These are phyloP conservation scores for Adelges cooleyi DNA, from an alignment of 1,140 invertebrate genomes.

Conservation along the genomic window DNA sequence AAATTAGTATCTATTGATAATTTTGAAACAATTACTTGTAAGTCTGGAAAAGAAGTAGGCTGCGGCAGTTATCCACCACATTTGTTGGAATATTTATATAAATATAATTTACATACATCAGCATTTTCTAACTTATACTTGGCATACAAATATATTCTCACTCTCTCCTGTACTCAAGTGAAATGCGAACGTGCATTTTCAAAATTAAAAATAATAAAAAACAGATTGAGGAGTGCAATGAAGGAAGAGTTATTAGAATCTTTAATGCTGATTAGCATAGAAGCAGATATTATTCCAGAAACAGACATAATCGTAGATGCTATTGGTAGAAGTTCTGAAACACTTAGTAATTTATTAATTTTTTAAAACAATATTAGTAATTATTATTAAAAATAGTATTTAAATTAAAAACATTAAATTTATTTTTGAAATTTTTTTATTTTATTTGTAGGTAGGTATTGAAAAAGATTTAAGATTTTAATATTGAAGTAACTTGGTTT, in stretches of 20 bases:
- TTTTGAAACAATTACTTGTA: not conserved
- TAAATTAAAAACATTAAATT: no score
- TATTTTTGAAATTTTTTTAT: no score
- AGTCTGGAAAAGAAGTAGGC: not conserved
- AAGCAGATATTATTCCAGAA: no score
- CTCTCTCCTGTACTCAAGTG: conserved; percentile 2
- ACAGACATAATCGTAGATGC: no score
- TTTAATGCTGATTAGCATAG: not conserved
- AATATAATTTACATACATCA: not conserved
- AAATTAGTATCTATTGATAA: not conserved
- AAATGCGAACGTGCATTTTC: conserved; percentile 1
- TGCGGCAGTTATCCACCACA: not conserved
- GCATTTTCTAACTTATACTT: not conserved
- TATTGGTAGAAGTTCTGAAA: no score
- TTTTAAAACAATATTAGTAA: no score
- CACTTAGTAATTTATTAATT: no score
- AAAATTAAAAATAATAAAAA: conserved; percentile 16
- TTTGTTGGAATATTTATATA: not conserved
- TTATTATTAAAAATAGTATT: no score
- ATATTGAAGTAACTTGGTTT: no score
- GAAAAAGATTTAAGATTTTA: no score
- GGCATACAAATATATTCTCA: conserved; percentile 14
- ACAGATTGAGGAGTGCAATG: not conserved
- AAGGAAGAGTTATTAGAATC: not conserved
- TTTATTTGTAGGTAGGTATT: no score